These are phyloP conservation scores for Eonycteris spelaea DNA, from an alignment of 2,113 vertebrate genomes.

Conservation along the genomic window DNA sequence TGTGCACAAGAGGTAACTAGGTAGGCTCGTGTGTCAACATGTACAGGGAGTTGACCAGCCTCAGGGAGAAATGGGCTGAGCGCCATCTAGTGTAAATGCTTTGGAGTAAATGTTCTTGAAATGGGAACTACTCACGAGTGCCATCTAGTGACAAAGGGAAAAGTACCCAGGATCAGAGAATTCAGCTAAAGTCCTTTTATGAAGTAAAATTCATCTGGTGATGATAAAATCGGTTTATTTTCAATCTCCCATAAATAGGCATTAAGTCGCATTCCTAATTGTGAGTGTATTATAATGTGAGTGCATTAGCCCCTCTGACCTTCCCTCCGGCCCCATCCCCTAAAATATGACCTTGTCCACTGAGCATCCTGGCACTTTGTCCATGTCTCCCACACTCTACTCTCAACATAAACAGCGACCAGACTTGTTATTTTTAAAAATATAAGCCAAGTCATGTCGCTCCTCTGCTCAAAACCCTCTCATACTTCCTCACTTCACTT, in stretches of 20 bases:
- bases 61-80: constrained; percentile 27
- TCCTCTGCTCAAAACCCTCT: neutral
- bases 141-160: constrained; percentile 55
- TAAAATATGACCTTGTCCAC: neutral
- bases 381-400: neutral
- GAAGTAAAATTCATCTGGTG: neutral
- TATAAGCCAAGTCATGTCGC: neutral
- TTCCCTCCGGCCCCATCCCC: neutral
- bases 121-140: neutral
- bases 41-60: neutral
- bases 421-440: neutral
- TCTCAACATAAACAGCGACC: neutral
- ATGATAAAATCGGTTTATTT: neutral
- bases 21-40: neutral
- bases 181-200: neutral
- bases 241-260: neutral
- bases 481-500: neutral
- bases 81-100: constrained; percentile 63
- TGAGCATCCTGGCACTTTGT: neutral
- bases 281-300: neutral
- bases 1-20: neutral
- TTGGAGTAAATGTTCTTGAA: constrained; percentile 29
- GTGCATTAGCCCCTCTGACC: neutral
- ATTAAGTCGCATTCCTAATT: neutral
- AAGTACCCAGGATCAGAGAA: neutral